Evolutionary conservation across 2,888 invertebrate species (phyloP), one percentile per base, ranked within the genome.

Genomic region (Notodonta ziczac): DNA sequence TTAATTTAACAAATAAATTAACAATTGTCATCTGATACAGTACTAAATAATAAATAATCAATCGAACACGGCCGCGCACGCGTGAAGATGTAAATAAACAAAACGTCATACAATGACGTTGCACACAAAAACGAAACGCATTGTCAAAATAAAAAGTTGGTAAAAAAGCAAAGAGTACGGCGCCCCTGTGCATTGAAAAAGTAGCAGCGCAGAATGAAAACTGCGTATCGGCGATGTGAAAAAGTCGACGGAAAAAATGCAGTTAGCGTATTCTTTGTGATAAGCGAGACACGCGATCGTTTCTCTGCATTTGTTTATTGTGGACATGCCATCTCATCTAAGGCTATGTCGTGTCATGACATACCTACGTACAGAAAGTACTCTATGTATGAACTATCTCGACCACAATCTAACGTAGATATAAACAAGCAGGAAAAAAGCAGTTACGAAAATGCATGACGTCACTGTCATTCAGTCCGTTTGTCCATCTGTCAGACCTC

Each of bases 131-230:
- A 73, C 59, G 40, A 58, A 73, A 65, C 66, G 67, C 60, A 66
- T 66, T 76, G 76, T 65, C 72, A 74, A 75, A 75, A 73, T 72
- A 72, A 73, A 75, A 73, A 75, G 72, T 62, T 56, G 60, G 10
- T 44, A 56, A 81, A 85, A 85, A 84, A 77, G 73, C 61, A 56
- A 14, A 51, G 62, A 71, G 86, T 85, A 82, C 70, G 68, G 83
- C 85, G 83, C 87, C 87, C 86, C 88, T 90, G 89, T 60, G 64
- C 62, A 64, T 76, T 84, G 86, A 89, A 90, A 89, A 89, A 89
- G 78, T 74, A 69, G 75, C 65, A 72, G 74, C 70, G 76, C 69
- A 77, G 85, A 86, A 89, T 88, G 89, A 85, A 89, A 89, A 90
- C 87, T 87, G 82, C 83, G 77, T 78, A 82, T 76, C 67, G 78